Percentiles rank a stretch among this genome's conserved stretches.
phyloP scores from a whole-genome alignment of 2,888 invertebrate species.

The Epinotia ramella region DNA sequence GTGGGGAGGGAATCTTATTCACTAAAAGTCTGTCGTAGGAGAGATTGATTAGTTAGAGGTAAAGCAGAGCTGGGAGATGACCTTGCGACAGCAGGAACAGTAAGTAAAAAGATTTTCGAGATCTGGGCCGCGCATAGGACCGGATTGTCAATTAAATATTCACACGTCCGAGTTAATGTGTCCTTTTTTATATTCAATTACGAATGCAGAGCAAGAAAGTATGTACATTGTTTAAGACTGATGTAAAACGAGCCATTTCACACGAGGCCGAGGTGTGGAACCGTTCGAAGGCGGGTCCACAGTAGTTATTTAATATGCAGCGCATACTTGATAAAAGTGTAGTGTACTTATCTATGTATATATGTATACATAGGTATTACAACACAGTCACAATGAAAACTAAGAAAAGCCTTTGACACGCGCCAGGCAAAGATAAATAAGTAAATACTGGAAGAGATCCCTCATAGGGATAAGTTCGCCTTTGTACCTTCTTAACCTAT shows the following conservation, averaged over 20 bases:
- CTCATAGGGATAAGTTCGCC: too few species aligned
- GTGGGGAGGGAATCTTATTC: not conserved
- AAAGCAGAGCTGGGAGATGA: not conserved
- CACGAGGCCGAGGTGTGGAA: conserved; percentile 15
- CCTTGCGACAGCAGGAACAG: conserved; percentile 34
- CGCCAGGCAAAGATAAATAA: too few species aligned
- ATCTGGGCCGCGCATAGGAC: conserved; percentile 27
- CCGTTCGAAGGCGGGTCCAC: conserved; percentile 6
- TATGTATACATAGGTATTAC: not conserved
- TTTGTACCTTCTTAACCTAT: too few species aligned
- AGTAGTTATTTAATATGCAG: conserved; percentile 4
- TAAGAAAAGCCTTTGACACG: too few species aligned
- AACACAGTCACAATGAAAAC: too few species aligned
- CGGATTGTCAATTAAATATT: conserved; percentile 32
- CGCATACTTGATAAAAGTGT: not conserved
- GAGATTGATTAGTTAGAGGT: conserved; percentile 24
- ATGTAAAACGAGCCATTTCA: conserved; percentile 24
- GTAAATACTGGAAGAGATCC: too few species aligned
- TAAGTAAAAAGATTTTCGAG: conserved; percentile 39
- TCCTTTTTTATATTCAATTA: conserved; percentile 18
- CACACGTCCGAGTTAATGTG: conserved; percentile 25
- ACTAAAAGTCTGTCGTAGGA: not conserved
- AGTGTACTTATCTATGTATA: not conserved
- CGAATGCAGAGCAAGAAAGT: not conserved
- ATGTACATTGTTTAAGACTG: conserved; percentile 13